Percentiles rank a stretch among this genome's conserved stretches.
phyloP scores from a whole-genome alignment of 1,140 invertebrate species.

The Euwallacea fornicatus region DNA sequence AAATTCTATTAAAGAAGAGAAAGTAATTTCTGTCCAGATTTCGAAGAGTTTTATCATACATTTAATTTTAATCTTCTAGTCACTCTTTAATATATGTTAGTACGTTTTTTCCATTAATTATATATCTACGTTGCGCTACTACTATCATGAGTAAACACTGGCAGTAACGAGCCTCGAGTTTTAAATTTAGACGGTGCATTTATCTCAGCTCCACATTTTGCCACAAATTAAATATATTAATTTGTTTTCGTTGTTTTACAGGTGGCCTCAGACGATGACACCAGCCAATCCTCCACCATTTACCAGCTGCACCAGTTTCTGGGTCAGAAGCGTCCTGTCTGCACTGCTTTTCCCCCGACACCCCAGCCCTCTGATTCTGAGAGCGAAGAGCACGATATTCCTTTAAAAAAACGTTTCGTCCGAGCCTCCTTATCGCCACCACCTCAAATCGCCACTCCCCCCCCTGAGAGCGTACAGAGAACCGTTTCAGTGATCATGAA shows the following conservation, averaged over 20 bases:
- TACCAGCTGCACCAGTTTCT: constrained; percentile 37
- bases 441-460: constrained; percentile 51
- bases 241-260: constrained; percentile 37
- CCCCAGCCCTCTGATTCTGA: constrained; percentile 62
- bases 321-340: constrained; percentile 54
- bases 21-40: no score
- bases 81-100: background rate
- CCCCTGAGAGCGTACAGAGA: constrained; percentile 37
- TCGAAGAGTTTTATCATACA: background rate
- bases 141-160: background rate
- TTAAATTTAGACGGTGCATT: background rate
- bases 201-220: background rate
- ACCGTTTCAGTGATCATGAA: constrained; percentile 77
- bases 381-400: constrained; percentile 55
- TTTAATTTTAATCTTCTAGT: background rate
- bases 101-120: background rate
- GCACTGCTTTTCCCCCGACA: constrained; percentile 53
- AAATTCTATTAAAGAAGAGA: no score
- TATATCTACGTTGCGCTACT: background rate
- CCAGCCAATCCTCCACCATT: constrained; percentile 36
- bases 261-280: constrained; percentile 41
- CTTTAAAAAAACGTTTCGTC: constrained; percentile 54
- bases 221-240: background rate
- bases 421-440: constrained; percentile 55
- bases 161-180: background rate